Base-by-base conservation (phyloP, 64 coral and sea anemone genomes). In the Pachyseris speciosa region DNA sequence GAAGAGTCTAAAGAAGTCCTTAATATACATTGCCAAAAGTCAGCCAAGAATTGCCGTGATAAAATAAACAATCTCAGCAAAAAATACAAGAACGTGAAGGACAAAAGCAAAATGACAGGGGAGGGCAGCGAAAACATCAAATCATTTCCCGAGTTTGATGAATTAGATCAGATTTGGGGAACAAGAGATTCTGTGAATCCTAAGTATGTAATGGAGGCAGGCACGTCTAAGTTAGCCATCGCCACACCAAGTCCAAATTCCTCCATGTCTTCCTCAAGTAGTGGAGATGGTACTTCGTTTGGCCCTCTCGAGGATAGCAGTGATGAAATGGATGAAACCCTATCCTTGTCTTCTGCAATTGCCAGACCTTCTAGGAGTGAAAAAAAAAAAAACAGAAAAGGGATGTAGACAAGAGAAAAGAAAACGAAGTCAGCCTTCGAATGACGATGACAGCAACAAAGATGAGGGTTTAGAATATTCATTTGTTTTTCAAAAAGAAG, bases 131-230 rank as follows among this genome's bases (percentile, higher is more conserved):
- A 88, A 1, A 37, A 75, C 9, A 75, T 86, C 44, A 88, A 88
- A 10, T 44, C 39, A 19, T 86, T 88, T 40, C 86, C 38, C 0
- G 31, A 88, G 44, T 75, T 76, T 75, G 42, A 22, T 8, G 36
- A 76, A 15, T 27, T 88, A 3, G 69, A 75, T 75, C 69, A 88
- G 19, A 75, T 88, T 63, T 88, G 69, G 86, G 86, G 70, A 75
- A 88, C 52, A 75, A 37, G 86, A 5, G 69, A 88, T 88, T 71
- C 86, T 2, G 60, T 88, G 37, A 64, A 19, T 31, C 86, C 86
- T 0, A 75, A 88, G 36, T 75, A 88, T 13, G 47, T 75, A 15
- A 5, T 76, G 20, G 86, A 88, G 52, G 86, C 37, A 17, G 86
- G 69, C 27, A 88, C 52, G 3, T 58, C 49, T 27, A 37, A 28